These are phyloP conservation scores for Bemisia tabaci DNA, from an alignment of 1,140 invertebrate species.

Conservation along the genomic window DNA sequence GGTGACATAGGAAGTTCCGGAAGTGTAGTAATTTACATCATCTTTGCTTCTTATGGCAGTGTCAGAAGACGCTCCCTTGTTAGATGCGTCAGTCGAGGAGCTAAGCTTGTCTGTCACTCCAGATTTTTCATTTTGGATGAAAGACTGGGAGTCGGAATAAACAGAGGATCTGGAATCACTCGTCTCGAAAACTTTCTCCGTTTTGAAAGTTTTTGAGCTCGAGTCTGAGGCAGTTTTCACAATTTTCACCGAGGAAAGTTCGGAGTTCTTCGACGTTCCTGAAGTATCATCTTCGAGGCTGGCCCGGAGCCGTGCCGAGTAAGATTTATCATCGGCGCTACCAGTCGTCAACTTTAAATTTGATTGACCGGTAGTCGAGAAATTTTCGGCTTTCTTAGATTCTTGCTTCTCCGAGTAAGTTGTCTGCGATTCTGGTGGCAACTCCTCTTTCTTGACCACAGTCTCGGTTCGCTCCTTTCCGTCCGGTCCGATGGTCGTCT, in stretches of 20 bases:
- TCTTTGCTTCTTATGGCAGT: neutral
- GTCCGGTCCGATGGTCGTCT: constrained; percentile 7
- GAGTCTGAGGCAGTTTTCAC: neutral
- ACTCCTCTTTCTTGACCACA: neutral
- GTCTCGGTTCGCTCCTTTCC: constrained; percentile 6
- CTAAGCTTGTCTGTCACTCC: neutral
- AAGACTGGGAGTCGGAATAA: neutral
- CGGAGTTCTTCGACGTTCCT: neutral
- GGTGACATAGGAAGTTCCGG: constrained; percentile 2
- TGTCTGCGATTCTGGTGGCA: neutral
- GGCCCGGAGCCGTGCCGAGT: no score
- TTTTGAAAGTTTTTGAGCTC: neutral
- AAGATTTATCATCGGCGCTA: no score
- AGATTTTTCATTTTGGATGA: constrained; percentile 3
- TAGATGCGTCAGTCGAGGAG: no score
- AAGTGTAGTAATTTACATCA: neutral
- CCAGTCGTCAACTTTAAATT: neutral
- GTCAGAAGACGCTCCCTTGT: no score
- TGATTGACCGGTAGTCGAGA: neutral
- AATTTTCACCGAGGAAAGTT: neutral
- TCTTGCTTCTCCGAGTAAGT: neutral
- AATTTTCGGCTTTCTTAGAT: constrained; percentile 3
- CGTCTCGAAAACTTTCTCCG: neutral
- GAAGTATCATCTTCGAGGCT: no score
- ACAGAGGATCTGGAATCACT: neutral